Evolutionary conservation across 2,797 vertebrate species (phyloP).

Genomic region (Paedocypris micromegethes): DNA sequence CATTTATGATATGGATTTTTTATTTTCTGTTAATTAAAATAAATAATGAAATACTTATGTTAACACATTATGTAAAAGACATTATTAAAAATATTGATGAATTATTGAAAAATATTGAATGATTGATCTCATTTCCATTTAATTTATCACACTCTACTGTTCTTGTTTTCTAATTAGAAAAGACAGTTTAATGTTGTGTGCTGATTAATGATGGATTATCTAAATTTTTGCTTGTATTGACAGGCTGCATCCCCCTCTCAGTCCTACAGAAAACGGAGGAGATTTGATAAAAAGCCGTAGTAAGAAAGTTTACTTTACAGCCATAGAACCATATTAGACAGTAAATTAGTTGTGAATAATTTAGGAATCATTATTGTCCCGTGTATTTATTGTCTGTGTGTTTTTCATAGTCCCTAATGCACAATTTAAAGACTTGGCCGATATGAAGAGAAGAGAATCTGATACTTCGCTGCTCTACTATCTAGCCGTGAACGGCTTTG

Average conservation of each 20-base stretch:
- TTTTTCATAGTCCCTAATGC: conserved; percentile 51
- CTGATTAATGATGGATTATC: too few species aligned
- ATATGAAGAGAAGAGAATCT: conserved; percentile 58
- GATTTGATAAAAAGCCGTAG: conserved; percentile 57
- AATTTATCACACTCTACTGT: too few species aligned
- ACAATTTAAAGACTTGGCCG: conserved; percentile 62
- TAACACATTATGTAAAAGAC: too few species aligned
- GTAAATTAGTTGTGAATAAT: background rate
- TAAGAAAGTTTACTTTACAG: conserved; percentile 50
- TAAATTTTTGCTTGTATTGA: too few species aligned
- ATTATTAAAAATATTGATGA: too few species aligned
- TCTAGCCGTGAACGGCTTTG: conserved; percentile 66
- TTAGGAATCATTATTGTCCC: background rate
- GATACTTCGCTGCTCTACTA: conserved; percentile 64
- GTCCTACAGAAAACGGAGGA: conserved; percentile 73
- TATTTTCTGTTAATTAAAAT: too few species aligned
- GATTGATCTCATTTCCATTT: too few species aligned
- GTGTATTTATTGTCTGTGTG: background rate
- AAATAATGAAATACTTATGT: too few species aligned
- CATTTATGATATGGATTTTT: too few species aligned
- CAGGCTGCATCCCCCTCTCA: conserved; percentile 62
- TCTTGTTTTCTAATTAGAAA: too few species aligned
- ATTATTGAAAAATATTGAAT: too few species aligned
- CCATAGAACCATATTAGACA: background rate
- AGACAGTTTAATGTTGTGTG: too few species aligned